These are phyloP conservation scores for Piezodorus guildinii DNA, from an alignment of 1,140 invertebrate genomes.

Conservation along the genomic window DNA sequence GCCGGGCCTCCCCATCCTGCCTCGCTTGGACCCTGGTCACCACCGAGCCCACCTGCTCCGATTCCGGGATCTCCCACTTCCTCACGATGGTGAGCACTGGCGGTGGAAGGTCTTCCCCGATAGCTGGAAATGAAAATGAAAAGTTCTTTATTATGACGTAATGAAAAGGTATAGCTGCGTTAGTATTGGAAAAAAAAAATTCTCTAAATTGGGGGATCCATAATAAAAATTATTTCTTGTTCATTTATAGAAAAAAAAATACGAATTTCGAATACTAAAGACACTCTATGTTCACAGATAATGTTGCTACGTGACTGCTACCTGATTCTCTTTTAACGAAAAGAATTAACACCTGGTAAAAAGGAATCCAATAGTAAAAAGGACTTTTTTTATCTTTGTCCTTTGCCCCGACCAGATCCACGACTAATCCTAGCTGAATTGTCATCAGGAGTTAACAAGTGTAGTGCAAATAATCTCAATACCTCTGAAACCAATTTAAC, in stretches of 20 bases:
- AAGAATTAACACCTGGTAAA: background rate
- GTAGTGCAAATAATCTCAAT: no score
- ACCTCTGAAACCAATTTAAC: no score
- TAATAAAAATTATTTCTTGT: background rate
- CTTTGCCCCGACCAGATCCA: no score
- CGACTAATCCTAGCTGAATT: no score
- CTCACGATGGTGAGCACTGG: conserved; percentile 44
- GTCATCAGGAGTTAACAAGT: no score
- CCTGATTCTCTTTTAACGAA: background rate
- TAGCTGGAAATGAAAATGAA: background rate
- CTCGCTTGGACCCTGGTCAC: conserved; percentile 45
- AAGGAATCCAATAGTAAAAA: no score
- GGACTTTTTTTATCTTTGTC: no score
- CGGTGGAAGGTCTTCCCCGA: conserved; percentile 29
- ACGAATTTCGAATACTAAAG: background rate
- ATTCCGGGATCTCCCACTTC: conserved; percentile 53
- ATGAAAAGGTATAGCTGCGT: no score
- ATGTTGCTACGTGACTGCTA: background rate
- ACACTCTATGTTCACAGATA: background rate
- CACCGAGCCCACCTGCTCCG: conserved; percentile 48
- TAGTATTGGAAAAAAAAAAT: no score
- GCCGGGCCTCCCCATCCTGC: conserved; percentile 46
- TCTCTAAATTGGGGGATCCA: background rate
- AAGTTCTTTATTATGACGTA: no score
- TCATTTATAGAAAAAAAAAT: background rate